Conservation (phyloP, 2,888 invertebrate genomes). For the Apamea crenata region DNA sequence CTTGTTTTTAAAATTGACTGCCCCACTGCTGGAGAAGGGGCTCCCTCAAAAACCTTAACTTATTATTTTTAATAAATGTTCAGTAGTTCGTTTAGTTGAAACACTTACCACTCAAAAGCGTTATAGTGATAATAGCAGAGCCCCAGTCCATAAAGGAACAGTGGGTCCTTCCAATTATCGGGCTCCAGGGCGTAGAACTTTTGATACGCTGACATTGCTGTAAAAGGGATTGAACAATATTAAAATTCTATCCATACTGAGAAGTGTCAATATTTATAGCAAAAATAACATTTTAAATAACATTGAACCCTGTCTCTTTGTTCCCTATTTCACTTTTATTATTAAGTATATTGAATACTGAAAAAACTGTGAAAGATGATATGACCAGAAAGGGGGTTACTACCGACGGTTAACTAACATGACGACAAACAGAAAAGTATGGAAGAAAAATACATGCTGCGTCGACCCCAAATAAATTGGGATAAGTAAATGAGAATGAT, state of each 20-base stretch:
- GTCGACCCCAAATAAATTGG: not conserved
- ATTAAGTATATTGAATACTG: not conserved
- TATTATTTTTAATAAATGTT: not conserved
- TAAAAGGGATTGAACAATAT: slow-evolving; percentile 74
- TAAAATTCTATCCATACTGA: not conserved
- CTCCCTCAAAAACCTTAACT: not conserved
- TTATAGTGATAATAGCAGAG: slow-evolving; percentile 99
- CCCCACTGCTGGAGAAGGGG: not conserved
- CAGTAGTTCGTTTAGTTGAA: not conserved
- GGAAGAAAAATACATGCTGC: not conserved
- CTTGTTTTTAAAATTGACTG: not conserved
- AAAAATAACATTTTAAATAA: not conserved
- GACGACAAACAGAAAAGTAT: not conserved
- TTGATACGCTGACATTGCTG: slow-evolving; percentile 99
- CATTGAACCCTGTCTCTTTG: not conserved
- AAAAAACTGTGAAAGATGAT: not conserved
- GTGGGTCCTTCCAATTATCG: slow-evolving; percentile 96
- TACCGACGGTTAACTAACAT: too few species aligned
- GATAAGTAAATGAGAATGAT: not conserved
- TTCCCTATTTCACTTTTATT: not conserved
- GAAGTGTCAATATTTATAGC: not conserved
- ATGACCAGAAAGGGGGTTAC: not conserved
- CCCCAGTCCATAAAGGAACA: slow-evolving; percentile 98
- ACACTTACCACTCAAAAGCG: slow-evolving; percentile 98
- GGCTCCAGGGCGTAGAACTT: slow-evolving; percentile 95